Evolutionary conservation across 2,113 vertebrate species (phyloP).

Genomic region (Brachionichthys hirsutus): DNA sequence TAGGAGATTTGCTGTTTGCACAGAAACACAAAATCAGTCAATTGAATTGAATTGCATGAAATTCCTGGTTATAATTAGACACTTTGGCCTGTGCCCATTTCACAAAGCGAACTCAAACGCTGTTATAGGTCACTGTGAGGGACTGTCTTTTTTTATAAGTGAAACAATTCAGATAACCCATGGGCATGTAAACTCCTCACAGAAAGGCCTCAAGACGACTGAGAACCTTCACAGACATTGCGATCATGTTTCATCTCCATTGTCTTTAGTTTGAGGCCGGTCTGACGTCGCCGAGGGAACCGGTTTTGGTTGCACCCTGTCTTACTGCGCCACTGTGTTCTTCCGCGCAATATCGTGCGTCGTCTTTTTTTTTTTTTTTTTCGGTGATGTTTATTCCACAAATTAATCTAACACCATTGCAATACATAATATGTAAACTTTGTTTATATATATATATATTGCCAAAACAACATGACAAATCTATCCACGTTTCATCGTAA

Average conservation of each 20-base stretch:
- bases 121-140: too few species aligned
- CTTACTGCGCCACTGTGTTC: conserved; percentile 54
- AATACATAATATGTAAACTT: not conserved
- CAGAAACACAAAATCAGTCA: not conserved
- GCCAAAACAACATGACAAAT: not conserved
- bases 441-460: not conserved
- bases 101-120: too few species aligned
- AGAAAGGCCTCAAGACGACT: too few species aligned
- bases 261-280: too few species aligned
- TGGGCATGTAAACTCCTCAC: too few species aligned
- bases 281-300: not conserved
- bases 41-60: too few species aligned
- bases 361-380: not conserved
- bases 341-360: conserved; percentile 37
- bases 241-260: too few species aligned
- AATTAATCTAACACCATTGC: too few species aligned
- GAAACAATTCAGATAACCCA: too few species aligned
- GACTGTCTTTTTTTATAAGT: too few species aligned
- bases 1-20: not conserved
- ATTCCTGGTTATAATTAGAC: not conserved
- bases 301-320: conserved; percentile 10
- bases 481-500: not conserved
- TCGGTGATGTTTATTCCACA: too few species aligned
- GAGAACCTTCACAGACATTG: too few species aligned
- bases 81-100: not conserved